Evolutionary conservation across 2,113 vertebrate genomes (phyloP).

Genomic region (Clarias gariepinus): DNA sequence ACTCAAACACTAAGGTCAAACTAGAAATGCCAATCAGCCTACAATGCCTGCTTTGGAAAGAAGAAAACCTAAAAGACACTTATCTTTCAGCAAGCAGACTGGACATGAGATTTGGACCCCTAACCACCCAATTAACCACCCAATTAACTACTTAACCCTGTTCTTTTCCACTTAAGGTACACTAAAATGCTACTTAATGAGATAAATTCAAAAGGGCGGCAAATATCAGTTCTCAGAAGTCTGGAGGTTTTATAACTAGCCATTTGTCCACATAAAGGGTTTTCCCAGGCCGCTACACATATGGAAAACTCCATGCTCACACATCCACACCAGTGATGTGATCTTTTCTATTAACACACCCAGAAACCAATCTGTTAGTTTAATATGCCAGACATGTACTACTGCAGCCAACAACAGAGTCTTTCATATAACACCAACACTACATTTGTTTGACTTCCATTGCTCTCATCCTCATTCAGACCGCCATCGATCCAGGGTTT

Average conservation of each 20-base stretch:
- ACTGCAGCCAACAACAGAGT: slow-evolving; percentile 14
- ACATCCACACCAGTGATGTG: not conserved
- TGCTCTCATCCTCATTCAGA: slow-evolving; percentile 19
- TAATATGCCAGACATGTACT: slow-evolving; percentile 4
- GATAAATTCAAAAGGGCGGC: not conserved
- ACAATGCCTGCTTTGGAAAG: too few relatives aligned
- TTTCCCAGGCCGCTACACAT: not conserved
- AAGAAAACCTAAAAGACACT: too few relatives aligned
- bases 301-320: not conserved
- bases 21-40: too few relatives aligned
- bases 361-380: slow-evolving; percentile 12
- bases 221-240: not conserved
- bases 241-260: not conserved
- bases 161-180: not conserved
- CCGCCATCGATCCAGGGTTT: not conserved
- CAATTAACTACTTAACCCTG: too few relatives aligned
- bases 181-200: not conserved
- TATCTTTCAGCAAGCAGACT: too few relatives aligned
- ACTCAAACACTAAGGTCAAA: too few relatives aligned
- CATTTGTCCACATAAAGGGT: not conserved
- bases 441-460: slow-evolving; percentile 16
- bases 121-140: too few relatives aligned
- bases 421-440: slow-evolving; percentile 4
- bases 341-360: slow-evolving; percentile 2
- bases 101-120: too few relatives aligned